A percentile compares a stretch with the other conserved stretches of the same genome.
phyloP scores from a whole-genome alignment of 92 coral and sea anemone species.

The Epizoanthus fatuus region DNA sequence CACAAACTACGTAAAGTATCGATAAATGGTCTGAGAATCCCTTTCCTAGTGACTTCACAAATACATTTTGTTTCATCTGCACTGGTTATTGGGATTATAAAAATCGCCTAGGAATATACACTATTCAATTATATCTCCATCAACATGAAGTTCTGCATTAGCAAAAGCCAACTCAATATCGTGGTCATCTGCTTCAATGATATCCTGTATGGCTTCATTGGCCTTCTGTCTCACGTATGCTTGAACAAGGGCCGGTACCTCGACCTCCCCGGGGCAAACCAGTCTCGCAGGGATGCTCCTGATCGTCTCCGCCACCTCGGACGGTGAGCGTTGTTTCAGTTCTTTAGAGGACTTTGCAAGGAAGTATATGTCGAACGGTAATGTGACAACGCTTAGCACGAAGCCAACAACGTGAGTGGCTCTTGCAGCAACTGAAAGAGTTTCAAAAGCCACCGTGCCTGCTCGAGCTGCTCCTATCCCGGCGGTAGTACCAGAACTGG shows the following conservation, averaged over 20 bases:
- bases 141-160: slow-evolving; percentile 29
- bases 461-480: slow-evolving; percentile 62
- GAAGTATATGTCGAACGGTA: slow-evolving; percentile 36
- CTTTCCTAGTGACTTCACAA: too few relatives aligned
- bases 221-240: slow-evolving; percentile 29
- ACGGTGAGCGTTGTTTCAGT: slow-evolving; percentile 16
- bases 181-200: neutral
- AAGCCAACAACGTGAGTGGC: slow-evolving; percentile 35
- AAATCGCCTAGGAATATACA: too few relatives aligned
- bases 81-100: too few relatives aligned
- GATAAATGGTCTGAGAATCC: too few relatives aligned
- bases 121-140: neutral
- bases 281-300: slow-evolving; percentile 25
- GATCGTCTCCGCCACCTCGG: slow-evolving; percentile 21
- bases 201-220: slow-evolving; percentile 6
- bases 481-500: slow-evolving; percentile 65
- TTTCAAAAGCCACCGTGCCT: slow-evolving; percentile 69
- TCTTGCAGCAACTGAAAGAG: slow-evolving; percentile 48
- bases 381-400: slow-evolving; percentile 13
- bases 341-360: slow-evolving; percentile 37
- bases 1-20: too few relatives aligned
- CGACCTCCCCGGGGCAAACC: slow-evolving; percentile 13
- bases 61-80: too few relatives aligned
- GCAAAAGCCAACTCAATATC: slow-evolving; percentile 14
- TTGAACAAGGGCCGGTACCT: slow-evolving; percentile 11